These are phyloP conservation scores for Lethenteron camtschaticum DNA, from an alignment of 2,113 vertebrate species.

Conservation along the genomic window DNA sequence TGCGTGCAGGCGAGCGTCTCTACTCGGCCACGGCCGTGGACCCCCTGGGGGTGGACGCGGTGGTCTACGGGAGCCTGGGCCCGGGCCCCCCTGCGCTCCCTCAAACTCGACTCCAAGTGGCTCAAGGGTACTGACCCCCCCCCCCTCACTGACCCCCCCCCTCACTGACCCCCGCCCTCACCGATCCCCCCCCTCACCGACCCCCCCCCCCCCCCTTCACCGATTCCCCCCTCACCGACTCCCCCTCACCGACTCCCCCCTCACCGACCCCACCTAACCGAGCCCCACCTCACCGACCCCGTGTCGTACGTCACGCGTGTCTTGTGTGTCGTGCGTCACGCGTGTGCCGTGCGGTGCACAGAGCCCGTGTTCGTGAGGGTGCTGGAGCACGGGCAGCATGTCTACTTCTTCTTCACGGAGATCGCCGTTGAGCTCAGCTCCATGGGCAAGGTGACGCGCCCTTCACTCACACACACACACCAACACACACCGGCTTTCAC, in stretches of 20 bases:
- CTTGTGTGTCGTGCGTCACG: constrained; percentile 12
- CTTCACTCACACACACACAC: too few species aligned
- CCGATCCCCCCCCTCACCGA: background rate
- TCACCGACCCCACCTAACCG: too few species aligned
- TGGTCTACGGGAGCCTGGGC: constrained; percentile 60
- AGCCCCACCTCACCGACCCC: too few species aligned
- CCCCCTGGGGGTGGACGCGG: constrained; percentile 62
- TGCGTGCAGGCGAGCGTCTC: constrained; percentile 43
- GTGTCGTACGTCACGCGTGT: background rate
- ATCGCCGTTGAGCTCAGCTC: constrained; percentile 98
- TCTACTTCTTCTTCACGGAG: constrained; percentile 96
- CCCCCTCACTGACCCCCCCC: background rate
- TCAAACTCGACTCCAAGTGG: constrained; percentile 87
- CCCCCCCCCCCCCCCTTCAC: background rate
- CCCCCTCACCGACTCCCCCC: too few species aligned
- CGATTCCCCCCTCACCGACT: background rate
- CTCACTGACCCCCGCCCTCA: background rate
- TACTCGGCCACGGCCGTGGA: constrained; percentile 73
- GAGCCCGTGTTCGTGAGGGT: constrained; percentile 76
- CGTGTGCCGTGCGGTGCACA: constrained; percentile 19
- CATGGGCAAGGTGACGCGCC: constrained; percentile 58
- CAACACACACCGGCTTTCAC: too few species aligned
- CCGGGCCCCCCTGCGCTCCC: constrained; percentile 42
- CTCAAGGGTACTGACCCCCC: constrained; percentile 42
- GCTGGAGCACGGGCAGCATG: constrained; percentile 65